These are phyloP conservation scores for Gadus chalcogrammus DNA, from an alignment of 2,113 vertebrate species.

Conservation along the genomic window DNA sequence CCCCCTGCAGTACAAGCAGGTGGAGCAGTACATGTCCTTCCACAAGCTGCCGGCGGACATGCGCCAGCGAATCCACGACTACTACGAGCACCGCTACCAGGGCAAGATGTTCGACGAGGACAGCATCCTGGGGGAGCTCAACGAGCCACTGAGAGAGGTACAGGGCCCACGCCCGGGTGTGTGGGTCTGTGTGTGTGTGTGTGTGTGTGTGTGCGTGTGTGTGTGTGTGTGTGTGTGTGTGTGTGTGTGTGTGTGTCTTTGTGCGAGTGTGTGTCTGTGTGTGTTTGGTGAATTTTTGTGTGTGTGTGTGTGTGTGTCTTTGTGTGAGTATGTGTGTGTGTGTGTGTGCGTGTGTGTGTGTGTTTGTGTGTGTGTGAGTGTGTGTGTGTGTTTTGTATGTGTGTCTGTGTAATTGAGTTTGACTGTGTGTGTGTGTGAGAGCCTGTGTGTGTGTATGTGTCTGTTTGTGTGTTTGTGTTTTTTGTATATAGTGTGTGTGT, in stretches of 20 bases:
- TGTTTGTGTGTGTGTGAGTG: too few relatives aligned
- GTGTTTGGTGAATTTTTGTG: not conserved
- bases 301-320: not conserved
- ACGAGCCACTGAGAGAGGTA: conserved; percentile 93
- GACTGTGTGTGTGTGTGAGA: too few relatives aligned
- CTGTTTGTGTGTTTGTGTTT: not conserved
- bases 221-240: too few relatives aligned
- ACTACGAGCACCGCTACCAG: conserved; percentile 98
- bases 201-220: too few relatives aligned
- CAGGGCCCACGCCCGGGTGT: conserved; percentile 1
- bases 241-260: too few relatives aligned
- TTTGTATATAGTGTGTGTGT: too few relatives aligned
- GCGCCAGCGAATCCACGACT: conserved; percentile 96
- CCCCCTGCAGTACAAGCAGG: conserved; percentile 90
- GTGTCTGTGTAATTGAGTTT: not conserved
- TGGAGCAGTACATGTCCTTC: conserved; percentile 99
- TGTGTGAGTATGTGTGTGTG: too few relatives aligned
- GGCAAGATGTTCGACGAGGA: conserved; percentile 99
- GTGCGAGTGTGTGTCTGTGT: too few relatives aligned
- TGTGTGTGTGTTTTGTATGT: too few relatives aligned
- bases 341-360: too few relatives aligned
- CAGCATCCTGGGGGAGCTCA: conserved; percentile 96
- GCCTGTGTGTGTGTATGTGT: too few relatives aligned
- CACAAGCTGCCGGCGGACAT: conserved; percentile 97
- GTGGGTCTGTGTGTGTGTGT: too few relatives aligned